Conservation (phyloP, 2,113 vertebrate species). For the Abramis brama region DNA sequence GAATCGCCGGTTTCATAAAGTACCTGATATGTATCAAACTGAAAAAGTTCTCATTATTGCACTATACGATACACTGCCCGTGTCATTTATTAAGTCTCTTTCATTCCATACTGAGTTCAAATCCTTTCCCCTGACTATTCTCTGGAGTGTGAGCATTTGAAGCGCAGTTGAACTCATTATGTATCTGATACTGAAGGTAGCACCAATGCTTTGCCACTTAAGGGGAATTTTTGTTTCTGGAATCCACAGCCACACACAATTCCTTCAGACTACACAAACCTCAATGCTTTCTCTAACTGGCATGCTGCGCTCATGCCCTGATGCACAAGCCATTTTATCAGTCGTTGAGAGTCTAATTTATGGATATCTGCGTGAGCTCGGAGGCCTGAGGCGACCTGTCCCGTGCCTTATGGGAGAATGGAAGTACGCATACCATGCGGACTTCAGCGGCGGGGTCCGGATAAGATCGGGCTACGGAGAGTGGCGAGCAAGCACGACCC, state of each 20-base stretch:
- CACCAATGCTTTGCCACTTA: constrained; percentile 32
- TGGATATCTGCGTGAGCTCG: constrained; percentile 74
- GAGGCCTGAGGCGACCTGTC: constrained; percentile 68
- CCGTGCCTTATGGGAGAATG: constrained; percentile 67
- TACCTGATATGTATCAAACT: constrained; percentile 25
- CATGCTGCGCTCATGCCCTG: constrained; percentile 18
- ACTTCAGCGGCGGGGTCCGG: constrained; percentile 71
- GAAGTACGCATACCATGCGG: constrained; percentile 61
- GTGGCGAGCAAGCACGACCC: constrained; percentile 64
- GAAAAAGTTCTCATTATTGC: constrained; percentile 31
- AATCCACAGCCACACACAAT: constrained; percentile 3
- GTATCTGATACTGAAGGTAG: constrained; percentile 12
- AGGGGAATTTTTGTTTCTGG: constrained; percentile 16
- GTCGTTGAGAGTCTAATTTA: constrained; percentile 77
- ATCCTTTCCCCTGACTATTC: constrained; percentile 18
- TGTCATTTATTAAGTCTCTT: constrained; percentile 27
- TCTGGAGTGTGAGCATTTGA: constrained; percentile 32
- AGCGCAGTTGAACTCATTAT: constrained; percentile 38
- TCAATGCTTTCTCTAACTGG: background rate
- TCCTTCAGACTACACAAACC: background rate
- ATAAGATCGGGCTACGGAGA: constrained; percentile 75
- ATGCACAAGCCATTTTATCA: constrained; percentile 63
- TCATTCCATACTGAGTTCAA: constrained; percentile 30
- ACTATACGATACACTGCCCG: background rate
- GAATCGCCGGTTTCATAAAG: constrained; percentile 10